These are phyloP conservation scores for Plecotus auritus DNA, from an alignment of 2,113 vertebrate species.

Conservation along the genomic window DNA sequence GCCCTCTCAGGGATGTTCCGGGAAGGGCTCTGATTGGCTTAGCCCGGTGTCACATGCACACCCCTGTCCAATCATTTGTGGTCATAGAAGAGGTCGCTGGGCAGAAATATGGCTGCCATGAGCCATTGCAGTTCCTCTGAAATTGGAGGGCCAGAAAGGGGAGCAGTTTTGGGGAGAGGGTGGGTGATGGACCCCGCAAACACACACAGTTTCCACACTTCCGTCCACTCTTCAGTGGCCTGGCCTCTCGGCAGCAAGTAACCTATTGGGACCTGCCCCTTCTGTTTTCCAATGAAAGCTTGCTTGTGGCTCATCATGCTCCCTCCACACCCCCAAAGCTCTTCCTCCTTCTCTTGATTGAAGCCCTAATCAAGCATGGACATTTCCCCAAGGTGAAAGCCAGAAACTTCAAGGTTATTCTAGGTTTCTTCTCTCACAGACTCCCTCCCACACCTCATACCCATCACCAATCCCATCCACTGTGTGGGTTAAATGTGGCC, in stretches of 20 bases:
- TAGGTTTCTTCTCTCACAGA: neutral
- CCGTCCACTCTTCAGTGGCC: neutral
- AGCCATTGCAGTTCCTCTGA: fast-evolving
- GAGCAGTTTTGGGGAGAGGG: too few species aligned
- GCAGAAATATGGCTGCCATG: neutral
- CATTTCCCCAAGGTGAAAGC: neutral
- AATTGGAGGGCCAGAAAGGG: fast-evolving
- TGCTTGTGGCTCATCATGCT: neutral
- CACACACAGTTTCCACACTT: neutral
- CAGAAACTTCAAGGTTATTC: neutral
- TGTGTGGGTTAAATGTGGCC: neutral
- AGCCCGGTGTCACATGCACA: neutral
- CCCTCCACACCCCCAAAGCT: neutral
- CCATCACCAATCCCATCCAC: neutral
- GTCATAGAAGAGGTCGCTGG: neutral
- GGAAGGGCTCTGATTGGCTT: neutral
- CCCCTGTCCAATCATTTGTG: neutral
- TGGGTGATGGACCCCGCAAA: too few species aligned
- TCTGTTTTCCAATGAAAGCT: neutral
- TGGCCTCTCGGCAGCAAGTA: neutral
- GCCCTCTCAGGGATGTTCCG: too few species aligned
- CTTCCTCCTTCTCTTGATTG: neutral
- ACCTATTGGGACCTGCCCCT: neutral
- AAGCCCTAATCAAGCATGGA: neutral
- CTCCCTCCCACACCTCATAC: neutral